phyloP scores from a whole-genome alignment of 2,888 invertebrate genomes.

The Nemoura dubitans region DNA sequence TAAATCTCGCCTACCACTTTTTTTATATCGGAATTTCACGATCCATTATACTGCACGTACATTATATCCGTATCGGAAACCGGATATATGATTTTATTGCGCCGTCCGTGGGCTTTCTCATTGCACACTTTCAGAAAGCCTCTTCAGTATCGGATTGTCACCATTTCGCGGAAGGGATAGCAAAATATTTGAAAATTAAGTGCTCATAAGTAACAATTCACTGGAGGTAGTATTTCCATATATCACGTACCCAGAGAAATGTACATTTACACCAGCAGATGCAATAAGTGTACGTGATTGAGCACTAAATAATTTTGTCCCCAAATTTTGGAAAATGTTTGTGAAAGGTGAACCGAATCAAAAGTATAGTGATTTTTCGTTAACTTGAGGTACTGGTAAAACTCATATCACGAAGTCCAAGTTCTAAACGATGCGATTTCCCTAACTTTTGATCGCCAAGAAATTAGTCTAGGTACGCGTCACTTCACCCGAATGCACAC shows the following conservation, averaged over 20 bases:
- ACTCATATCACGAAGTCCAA: too few species aligned
- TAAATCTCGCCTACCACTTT: not conserved
- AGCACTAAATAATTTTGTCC: too few species aligned
- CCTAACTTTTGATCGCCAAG: too few species aligned
- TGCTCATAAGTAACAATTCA: not conserved
- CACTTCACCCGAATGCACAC: too few species aligned
- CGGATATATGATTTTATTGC: conserved; percentile 12
- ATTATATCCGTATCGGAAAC: not conserved
- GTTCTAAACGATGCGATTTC: too few species aligned
- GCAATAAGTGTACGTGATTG: not conserved
- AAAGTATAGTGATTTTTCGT: too few species aligned
- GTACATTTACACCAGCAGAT: not conserved
- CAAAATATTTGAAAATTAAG: not conserved
- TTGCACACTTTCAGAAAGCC: not conserved
- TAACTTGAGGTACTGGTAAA: too few species aligned
- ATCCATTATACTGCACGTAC: not conserved
- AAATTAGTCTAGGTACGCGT: too few species aligned
- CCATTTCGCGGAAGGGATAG: not conserved
- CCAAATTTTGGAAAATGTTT: too few species aligned
- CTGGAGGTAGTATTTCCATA: not conserved
- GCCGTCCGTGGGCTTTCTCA: not conserved
- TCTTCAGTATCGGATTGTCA: not conserved
- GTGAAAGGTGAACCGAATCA: too few species aligned
- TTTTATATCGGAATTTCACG: not conserved
- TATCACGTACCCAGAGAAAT: not conserved